phyloP scores from a whole-genome alignment of 2,113 vertebrate genomes.

The Ctenomys sociabilis region DNA sequence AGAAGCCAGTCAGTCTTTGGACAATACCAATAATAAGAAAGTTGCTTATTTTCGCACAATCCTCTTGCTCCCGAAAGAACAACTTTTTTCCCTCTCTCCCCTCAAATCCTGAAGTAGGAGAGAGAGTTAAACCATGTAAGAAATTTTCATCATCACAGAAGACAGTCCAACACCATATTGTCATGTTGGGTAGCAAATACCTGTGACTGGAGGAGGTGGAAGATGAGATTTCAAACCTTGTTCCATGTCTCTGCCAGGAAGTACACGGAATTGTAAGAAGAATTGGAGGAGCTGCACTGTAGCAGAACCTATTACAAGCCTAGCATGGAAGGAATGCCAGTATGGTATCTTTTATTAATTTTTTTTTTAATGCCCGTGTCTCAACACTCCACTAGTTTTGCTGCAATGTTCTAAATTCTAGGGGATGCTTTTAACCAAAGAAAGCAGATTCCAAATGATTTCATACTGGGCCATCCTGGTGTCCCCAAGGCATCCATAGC shows the following conservation, averaged over 20 bases:
- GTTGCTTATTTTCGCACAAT: background rate
- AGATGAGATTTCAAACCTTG: conserved; percentile 66
- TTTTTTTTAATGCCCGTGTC: background rate
- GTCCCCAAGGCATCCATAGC: background rate
- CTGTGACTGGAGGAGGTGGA: conserved; percentile 46
- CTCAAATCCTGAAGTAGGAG: background rate
- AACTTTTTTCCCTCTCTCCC: background rate
- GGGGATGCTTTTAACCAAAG: conserved; percentile 54
- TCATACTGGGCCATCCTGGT: background rate
- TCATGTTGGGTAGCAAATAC: conserved; percentile 48
- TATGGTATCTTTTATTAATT: background rate
- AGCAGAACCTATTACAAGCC: conserved; percentile 67
- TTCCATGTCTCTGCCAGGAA: conserved; percentile 32
- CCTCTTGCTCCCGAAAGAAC: conserved; percentile 18
- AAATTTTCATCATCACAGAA: background rate
- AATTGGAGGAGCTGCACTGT: conserved; percentile 1
- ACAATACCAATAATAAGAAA: background rate
- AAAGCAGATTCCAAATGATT: conserved; percentile 57
- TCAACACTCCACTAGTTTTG: conserved; percentile 68
- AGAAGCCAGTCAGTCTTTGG: conserved; percentile 53
- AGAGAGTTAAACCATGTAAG: conserved; percentile 46
- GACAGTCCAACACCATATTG: conserved; percentile 20
- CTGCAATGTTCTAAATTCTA: conserved; percentile 76
- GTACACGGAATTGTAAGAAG: conserved; percentile 33
- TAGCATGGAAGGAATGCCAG: conserved; percentile 61